These are phyloP conservation scores for Zosterops borbonicus DNA, from an alignment of 2,113 vertebrate genomes.

Conservation along the genomic window DNA sequence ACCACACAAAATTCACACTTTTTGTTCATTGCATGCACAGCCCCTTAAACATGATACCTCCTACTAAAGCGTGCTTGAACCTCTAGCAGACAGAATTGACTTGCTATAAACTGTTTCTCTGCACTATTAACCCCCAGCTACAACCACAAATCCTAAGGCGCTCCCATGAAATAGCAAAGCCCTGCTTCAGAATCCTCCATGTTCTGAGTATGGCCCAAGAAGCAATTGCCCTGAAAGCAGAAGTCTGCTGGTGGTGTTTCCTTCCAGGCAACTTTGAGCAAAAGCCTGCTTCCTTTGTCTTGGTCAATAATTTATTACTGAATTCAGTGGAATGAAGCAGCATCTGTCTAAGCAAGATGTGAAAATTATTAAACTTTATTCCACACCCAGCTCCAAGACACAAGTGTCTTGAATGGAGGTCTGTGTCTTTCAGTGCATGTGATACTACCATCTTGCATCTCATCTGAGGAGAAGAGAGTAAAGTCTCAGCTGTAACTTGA, in stretches of 20 bases:
- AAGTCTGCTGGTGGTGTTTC: constrained; percentile 24
- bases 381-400: constrained; percentile 5
- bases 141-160: background rate
- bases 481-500: constrained; percentile 4
- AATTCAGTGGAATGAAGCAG: constrained; percentile 35
- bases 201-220: background rate
- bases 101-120: constrained; percentile 17
- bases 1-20: constrained; percentile 42
- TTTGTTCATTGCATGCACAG: constrained; percentile 71
- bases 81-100: constrained; percentile 46
- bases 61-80: constrained; percentile 29
- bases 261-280: background rate
- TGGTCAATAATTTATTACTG: constrained; percentile 11
- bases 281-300: constrained; percentile 35
- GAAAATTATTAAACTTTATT: background rate
- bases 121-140: constrained; percentile 5
- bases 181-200: constrained; percentile 1
- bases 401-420: background rate
- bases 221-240: constrained; percentile 16
- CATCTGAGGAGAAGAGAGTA: constrained; percentile 15
- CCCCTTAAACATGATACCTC: constrained; percentile 25
- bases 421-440: background rate
- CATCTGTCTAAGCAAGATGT: constrained; percentile 23
- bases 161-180: background rate
- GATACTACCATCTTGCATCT: background rate